Evolutionary conservation across 2,888 invertebrate species (phyloP).

Genomic region (Acanthoscelides obtectus): DNA sequence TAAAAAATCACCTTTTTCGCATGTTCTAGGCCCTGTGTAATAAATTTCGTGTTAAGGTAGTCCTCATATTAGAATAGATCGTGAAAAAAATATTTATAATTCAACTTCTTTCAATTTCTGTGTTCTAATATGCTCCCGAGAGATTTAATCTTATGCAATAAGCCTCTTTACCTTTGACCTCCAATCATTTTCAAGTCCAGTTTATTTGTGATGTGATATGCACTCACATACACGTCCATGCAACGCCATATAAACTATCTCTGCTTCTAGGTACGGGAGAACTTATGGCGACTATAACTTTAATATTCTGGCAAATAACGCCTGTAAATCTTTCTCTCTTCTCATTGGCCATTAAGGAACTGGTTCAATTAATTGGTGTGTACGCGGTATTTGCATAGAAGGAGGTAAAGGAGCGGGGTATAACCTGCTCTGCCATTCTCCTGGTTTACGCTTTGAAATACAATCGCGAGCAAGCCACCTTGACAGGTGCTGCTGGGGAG

Average conservation of each 20-base stretch:
- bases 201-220: too few species aligned
- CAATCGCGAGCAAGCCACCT: background rate
- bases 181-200: too few species aligned
- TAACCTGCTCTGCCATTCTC: background rate
- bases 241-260: background rate
- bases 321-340: constrained; percentile 16
- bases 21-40: too few species aligned
- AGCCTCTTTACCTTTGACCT: too few species aligned
- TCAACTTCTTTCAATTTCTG: too few species aligned
- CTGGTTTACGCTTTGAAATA: background rate
- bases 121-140: too few species aligned
- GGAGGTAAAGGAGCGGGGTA: background rate
- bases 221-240: background rate
- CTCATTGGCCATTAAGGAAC: constrained; percentile 9
- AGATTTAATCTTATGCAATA: too few species aligned
- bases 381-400: background rate
- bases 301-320: constrained; percentile 20
- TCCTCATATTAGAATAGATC: too few species aligned
- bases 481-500: background rate
- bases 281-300: constrained; percentile 11
- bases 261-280: background rate
- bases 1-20: too few species aligned
- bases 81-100: too few species aligned
- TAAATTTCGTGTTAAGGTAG: too few species aligned
- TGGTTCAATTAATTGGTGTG: constrained; percentile 13